Conservation (phyloP, 2,888 invertebrate genomes). For the Sinodicranocentrus sp. region DNA sequence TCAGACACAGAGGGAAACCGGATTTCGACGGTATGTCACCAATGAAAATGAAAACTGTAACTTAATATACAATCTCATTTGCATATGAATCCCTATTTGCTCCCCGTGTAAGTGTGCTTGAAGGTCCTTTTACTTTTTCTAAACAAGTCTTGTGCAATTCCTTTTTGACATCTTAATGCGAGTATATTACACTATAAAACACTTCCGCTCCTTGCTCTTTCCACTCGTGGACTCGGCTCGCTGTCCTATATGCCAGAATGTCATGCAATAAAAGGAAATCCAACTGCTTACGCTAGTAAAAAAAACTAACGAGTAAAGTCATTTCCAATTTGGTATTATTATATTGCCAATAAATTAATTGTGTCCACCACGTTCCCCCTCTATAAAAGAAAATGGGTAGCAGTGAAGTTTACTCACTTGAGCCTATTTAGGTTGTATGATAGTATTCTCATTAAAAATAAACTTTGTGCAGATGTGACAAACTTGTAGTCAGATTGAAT, state of each 20-base stretch:
- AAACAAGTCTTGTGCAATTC: neutral
- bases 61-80: neutral
- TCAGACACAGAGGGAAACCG: constrained; percentile 71
- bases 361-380: too few species aligned
- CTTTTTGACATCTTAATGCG: constrained; percentile 43
- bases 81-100: neutral
- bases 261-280: neutral
- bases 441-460: constrained; percentile 29
- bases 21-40: constrained; percentile 72
- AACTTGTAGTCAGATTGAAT: too few species aligned
- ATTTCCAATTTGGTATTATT: constrained; percentile 59
- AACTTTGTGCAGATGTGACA: too few species aligned
- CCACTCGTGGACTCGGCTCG: constrained; percentile 5
- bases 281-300: too few species aligned
- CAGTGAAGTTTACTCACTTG: constrained; percentile 43
- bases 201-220: constrained; percentile 49
- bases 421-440: constrained; percentile 30
- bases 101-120: neutral
- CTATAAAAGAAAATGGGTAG: constrained; percentile 55
- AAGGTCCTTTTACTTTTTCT: neutral
- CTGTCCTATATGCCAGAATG: neutral
- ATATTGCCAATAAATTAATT: constrained; percentile 55
- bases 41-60: constrained; percentile 30
- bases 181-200: constrained; percentile 47
- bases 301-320: constrained; percentile 29